Evolutionary conservation across 2,888 invertebrate species (phyloP), one percentile per base, ranked within the genome.

Genomic region (Lymantria monacha): DNA sequence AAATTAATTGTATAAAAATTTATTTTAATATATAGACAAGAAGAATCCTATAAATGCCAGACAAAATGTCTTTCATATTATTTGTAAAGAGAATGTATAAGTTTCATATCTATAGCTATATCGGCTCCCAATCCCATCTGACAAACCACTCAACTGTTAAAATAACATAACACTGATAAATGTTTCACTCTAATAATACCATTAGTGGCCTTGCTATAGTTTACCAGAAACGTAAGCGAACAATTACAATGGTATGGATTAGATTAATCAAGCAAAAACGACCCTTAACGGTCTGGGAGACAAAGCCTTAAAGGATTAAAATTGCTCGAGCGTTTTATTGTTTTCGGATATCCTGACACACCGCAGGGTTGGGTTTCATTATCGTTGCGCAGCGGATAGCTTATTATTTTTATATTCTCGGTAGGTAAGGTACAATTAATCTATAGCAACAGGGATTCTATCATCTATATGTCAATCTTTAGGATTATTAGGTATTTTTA

Each of bases 181-280:
- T 48, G 52, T 49, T 63, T 63, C 51, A 46, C 42, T 59, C 52
- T 57, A 59, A 57, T 56, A 57, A 59, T 55, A 53, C 53, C 42
- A 56, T 46, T 48, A 54, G 42, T 37, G 60, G 51, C 46, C 45
- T 46, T 55, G 48, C 57, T 37, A 44, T 48, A 59, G 51, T 53
- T 49, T 47, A 57, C 50, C 48, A 53, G 46, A 58, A 57, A 57
- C 53, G 57, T 59, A 76, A 68, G 66, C 66, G 73, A 75, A 74
- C 81, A 79, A 81, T 78, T 79, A 79, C 74, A 70, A 74, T 72
- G 72, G 71, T 70, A 70, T 69, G 74, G 76, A 79, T 81, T 76
- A 82, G 79, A 80, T 81, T 81, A 83, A 83, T 83, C 79, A 82
- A 80, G 78, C 84, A 81, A 82, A 81, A 82, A 79, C 78, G 70